Evolutionary conservation across 2,797 vertebrate species (phyloP), one percentile per base, ranked within the genome.

Genomic region (Crenuchus spilurus): DNA sequence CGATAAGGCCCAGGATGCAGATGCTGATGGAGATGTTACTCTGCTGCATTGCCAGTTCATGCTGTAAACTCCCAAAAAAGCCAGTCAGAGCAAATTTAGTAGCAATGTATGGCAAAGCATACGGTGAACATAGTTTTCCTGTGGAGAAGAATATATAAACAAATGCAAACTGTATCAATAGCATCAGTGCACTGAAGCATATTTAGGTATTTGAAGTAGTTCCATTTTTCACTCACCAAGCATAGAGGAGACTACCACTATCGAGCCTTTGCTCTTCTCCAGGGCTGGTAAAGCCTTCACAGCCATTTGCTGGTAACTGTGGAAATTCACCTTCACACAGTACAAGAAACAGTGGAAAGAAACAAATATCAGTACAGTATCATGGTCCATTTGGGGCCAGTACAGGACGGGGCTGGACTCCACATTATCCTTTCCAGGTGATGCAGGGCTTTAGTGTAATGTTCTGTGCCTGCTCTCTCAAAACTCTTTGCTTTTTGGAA

Each of bases 31-130:
- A 93, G 48, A 96, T 83, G 0, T 94, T 91, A 74, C 87, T 94
- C 14, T 79, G 87, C 86, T 92, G 92, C 93, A 95, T 92, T 0
- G 81, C 70, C 72, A 97, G 85, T 70, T 98, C 95, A 1, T 94
- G 92, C 54, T 75, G 77, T 67, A 97, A 82, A 0, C 92, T 82
- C 48, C 89, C 83, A 13, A 96, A 97, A 85, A 96, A 97, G n/a
- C 95, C 93, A 3, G 92, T 94, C 82, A 96, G 69, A 0, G 95
- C 94, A 80, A 91, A 95, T 86, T 95, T 96, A 28, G 95, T 91
- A 46, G 94, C 90, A 0, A 86, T 68, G 54, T 96, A 97, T 0
- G 94, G 92, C 1, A 85, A 86, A 24, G 87, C 86, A 35, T 93
- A 94, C 11, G 95, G 93, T 44, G 78, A 86, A 67, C 88, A 28